phyloP scores from a whole-genome alignment of 2,888 invertebrate genomes.

The Lasioglossum marginatum region DNA sequence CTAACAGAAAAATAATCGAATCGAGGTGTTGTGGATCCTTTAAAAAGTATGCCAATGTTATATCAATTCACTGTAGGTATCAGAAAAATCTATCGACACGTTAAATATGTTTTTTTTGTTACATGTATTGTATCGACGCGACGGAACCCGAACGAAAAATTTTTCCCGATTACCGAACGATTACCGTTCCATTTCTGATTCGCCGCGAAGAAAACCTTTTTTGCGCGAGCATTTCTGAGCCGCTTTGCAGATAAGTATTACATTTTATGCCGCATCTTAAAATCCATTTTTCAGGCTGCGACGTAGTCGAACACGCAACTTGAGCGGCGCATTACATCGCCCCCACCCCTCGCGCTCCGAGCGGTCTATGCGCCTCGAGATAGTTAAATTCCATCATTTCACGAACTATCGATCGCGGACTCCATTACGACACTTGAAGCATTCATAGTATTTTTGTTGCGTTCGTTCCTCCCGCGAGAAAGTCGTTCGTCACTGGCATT shows the following conservation, averaged over 20 bases:
- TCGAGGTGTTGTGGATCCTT: too few species aligned
- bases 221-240: conserved; percentile 17
- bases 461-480: conserved; percentile 30
- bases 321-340: conserved; percentile 37
- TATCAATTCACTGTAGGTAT: too few species aligned
- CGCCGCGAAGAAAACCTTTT: conserved; percentile 4
- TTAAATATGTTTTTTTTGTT: too few species aligned
- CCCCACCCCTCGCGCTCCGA: neutral
- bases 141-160: neutral
- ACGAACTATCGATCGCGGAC: conserved; percentile 54
- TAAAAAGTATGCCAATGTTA: too few species aligned
- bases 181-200: conserved; percentile 43
- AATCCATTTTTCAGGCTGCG: conserved; percentile 50
- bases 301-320: conserved; percentile 39
- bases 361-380: conserved; percentile 21
- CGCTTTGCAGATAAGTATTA: conserved; percentile 41
- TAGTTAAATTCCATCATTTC: conserved; percentile 56
- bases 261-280: conserved; percentile 35
- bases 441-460: conserved; percentile 37
- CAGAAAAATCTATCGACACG: too few species aligned
- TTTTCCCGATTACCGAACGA: conserved; percentile 11
- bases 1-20: too few species aligned
- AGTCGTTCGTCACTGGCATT: conserved; percentile 16
- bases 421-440: conserved; percentile 49
- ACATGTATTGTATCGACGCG: neutral